A percentile compares a stretch with the other conserved stretches of the same genome.
These are phyloP conservation scores for Melinaea menophilus DNA, from an alignment of 2,888 invertebrate species.

Conservation along the genomic window DNA sequence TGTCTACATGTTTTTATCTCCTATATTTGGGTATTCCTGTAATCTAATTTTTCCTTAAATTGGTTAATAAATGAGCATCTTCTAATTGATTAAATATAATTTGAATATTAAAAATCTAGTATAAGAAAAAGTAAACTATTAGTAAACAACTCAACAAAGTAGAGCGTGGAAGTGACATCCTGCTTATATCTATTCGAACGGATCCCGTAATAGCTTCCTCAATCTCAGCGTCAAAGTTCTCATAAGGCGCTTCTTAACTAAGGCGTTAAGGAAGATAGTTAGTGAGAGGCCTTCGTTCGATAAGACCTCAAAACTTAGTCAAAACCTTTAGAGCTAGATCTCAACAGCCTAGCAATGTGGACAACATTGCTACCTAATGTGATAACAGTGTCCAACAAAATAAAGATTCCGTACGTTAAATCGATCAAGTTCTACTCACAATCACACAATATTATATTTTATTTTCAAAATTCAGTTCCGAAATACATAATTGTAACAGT, in stretches of 20 bases:
- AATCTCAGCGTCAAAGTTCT: slow-evolving; percentile 77
- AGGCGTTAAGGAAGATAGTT: slow-evolving; percentile 76
- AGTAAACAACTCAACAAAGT: slow-evolving; percentile 74
- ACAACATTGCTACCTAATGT: slow-evolving; percentile 51
- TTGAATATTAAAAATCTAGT: too few species aligned
- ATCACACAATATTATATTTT: too few species aligned
- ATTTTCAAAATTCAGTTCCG: too few species aligned
- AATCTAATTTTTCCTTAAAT: too few species aligned
- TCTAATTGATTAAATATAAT: too few species aligned
- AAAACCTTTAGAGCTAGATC: slow-evolving; percentile 73
- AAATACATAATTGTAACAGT: too few species aligned
- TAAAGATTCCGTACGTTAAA: not conserved
- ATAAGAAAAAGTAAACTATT: too few species aligned
- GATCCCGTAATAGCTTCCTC: slow-evolving; percentile 76
- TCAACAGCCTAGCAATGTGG: slow-evolving; percentile 53
- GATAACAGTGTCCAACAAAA: slow-evolving; percentile 42
- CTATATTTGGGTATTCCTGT: not conserved
- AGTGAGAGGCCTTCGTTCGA: slow-evolving; percentile 72
- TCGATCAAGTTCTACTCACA: too few species aligned
- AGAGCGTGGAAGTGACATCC: slow-evolving; percentile 74
- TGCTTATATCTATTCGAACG: slow-evolving; percentile 75
- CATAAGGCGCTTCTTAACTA: slow-evolving; percentile 77
- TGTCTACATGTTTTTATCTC: slow-evolving; percentile 21
- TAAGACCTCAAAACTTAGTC: slow-evolving; percentile 73
- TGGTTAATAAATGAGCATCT: too few species aligned